Conservation (phyloP, 2,888 invertebrate species). For the Latrodectus hesperus region DNA sequence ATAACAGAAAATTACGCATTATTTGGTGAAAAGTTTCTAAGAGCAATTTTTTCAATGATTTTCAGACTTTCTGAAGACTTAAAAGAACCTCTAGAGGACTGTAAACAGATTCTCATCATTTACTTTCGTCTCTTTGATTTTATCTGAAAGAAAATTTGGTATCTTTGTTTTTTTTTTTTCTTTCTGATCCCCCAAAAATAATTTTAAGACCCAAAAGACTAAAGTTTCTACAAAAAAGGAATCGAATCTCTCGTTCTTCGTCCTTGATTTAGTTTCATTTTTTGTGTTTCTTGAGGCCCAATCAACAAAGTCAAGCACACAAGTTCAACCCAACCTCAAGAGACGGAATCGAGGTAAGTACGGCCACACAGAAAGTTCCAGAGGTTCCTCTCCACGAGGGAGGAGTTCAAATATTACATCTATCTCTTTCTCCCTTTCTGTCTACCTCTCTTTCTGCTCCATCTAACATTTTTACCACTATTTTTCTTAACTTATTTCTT, state of each 20-base stretch:
- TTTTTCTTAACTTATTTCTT: constrained; percentile 20
- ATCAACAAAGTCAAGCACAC: constrained; percentile 50
- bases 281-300: constrained; percentile 50
- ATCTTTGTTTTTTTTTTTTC: constrained; percentile 10
- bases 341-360: constrained; percentile 16
- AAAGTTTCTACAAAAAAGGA: constrained; percentile 19
- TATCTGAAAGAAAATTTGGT: constrained; percentile 35
- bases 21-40: no score
- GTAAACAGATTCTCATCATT: constrained; percentile 47
- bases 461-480: constrained; percentile 15
- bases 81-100: constrained; percentile 24
- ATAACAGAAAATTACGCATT: no score
- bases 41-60: no score
- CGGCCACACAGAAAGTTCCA: constrained; percentile 2
- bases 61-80: constrained; percentile 18
- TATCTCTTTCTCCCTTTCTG: constrained; percentile 21
- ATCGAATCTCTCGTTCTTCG: neutral
- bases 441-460: constrained; percentile 1
- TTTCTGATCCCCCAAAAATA: constrained; percentile 22
- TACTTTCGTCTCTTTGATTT: constrained; percentile 37
- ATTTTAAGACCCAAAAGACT: constrained; percentile 32
- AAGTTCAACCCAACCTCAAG: constrained; percentile 47
- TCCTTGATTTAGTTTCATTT: constrained; percentile 47
- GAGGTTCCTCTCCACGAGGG: constrained; percentile 29
- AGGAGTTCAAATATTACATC: constrained; percentile 61